Evolutionary conservation across 2,888 invertebrate genomes (phyloP), one percentile per base, ranked within the genome.

Genomic region (Eilema depressum): DNA sequence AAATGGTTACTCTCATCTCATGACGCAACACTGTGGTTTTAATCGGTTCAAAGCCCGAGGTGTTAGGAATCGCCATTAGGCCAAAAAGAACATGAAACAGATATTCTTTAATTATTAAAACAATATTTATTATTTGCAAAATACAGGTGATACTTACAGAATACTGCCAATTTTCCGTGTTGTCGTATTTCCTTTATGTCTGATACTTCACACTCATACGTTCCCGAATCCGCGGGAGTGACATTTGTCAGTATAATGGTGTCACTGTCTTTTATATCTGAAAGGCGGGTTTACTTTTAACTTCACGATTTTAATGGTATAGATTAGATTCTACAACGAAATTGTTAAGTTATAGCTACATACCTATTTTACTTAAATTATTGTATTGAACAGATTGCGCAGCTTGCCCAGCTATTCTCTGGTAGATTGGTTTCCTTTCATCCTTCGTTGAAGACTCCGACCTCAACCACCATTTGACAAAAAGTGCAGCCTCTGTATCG

Each of bases 391-490:
- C 75, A 12, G 83, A 69, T 25, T 80, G 80, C 1, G 89, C 83
- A 2, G 73, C 63, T 8, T 78, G 80, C 5, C 85, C 85, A 3
- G 76, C 82, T 66, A 91, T 85, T 70, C 91, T 85, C 78, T 93
- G 94, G 75, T 93, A 94, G 28, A 93, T 78, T 68, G 77, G 90
- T 63, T 77, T 78, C 66, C 79, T 82, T 47, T 87, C 81, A 5
- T 87, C 88, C 11, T 72, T 78, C n/a, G 80, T 73, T 12, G 78
- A 77, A 28, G 87, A 79, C 11, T 77, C 66, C 20, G 91, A 89
- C 37, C 85, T 89, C 88, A 89, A 89, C 92, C 92, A 94, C 94
- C 94, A 95, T 74, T 94, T 94, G 47, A 93, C 86, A 72, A 84
- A 89, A 53, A 90, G 72, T 0, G 74, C 83, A 20, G 75, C 77